These are phyloP conservation scores for Aleiodes alternator DNA, from an alignment of 2,888 invertebrate genomes.

Conservation along the genomic window DNA sequence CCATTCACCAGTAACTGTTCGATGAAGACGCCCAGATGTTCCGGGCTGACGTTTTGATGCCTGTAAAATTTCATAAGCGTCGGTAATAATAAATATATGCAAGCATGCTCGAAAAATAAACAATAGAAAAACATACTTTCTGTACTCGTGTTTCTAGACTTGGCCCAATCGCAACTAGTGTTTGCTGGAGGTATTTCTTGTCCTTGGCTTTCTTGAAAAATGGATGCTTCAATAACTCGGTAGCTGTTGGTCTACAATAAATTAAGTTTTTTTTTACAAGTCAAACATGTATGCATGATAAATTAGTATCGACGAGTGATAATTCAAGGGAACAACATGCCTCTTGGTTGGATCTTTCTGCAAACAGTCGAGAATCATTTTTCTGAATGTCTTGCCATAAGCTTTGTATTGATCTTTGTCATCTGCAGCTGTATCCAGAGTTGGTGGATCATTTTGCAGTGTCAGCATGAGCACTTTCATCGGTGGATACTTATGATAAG, in stretches of 20 bases:
- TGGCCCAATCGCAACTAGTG: constrained; percentile 89
- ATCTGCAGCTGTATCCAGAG: constrained; percentile 94
- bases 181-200: constrained; percentile 90
- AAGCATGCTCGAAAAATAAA: constrained; percentile 29
- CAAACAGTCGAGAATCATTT: constrained; percentile 97
- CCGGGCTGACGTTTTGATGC: constrained; percentile 90
- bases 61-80: constrained; percentile 63
- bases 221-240: constrained; percentile 95
- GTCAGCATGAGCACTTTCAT: constrained; percentile 99
- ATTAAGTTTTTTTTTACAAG: constrained; percentile 6
- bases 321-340: constrained; percentile 60
- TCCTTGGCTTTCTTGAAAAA: constrained; percentile 99
- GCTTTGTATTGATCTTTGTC: constrained; percentile 98
- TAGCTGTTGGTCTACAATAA: constrained; percentile 87
- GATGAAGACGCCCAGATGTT: constrained; percentile 85
- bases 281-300: not conserved
- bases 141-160: constrained; percentile 93
- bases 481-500: constrained; percentile 98
- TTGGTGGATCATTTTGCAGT: constrained; percentile 98
- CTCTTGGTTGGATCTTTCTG: constrained; percentile 96
- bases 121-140: constrained; percentile 80
- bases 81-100: constrained; percentile 26
- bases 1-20: constrained; percentile 98
- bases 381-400: constrained; percentile 97
- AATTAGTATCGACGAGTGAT: not conserved